Conservation (phyloP, 2,797 vertebrate genomes). For the Prionace glauca region DNA sequence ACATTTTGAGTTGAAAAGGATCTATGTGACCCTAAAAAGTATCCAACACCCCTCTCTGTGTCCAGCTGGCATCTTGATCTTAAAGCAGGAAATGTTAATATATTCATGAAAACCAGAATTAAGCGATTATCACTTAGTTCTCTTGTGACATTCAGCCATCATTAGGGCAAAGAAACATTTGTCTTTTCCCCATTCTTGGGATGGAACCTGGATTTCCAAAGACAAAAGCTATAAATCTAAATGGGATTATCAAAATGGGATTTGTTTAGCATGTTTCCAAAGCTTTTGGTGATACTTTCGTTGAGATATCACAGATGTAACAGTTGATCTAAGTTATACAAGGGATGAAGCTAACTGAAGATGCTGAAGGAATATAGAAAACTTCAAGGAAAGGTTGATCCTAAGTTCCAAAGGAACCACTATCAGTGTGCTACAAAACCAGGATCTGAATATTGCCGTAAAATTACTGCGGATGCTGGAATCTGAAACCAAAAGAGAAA, state of each 20-base stretch:
- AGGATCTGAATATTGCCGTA: not conserved
- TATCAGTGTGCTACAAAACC: not conserved
- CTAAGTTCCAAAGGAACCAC: not conserved
- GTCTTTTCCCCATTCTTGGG: not conserved
- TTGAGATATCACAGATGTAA: not conserved
- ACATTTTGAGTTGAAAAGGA: no score
- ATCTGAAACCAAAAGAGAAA: no score
- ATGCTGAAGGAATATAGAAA: not conserved
- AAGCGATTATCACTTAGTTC: not conserved
- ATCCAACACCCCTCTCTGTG: constrained; percentile 43
- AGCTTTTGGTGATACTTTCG: not conserved
- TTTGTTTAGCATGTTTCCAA: not conserved
- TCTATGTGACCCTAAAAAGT: constrained; percentile 51
- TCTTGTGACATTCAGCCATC: not conserved
- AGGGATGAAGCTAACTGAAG: not conserved
- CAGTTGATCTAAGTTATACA: not conserved
- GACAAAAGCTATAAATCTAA: not conserved
- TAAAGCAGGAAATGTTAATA: not conserved
- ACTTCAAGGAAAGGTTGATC: not conserved
- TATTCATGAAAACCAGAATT: not conserved
- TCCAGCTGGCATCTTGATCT: constrained; percentile 46
- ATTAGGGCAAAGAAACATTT: not conserved
- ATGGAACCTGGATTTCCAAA: not conserved
- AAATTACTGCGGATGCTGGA: no score
- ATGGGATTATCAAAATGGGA: not conserved